Conservation (phyloP, 2,113 vertebrate genomes). For the Tragelaphus imberbis region DNA sequence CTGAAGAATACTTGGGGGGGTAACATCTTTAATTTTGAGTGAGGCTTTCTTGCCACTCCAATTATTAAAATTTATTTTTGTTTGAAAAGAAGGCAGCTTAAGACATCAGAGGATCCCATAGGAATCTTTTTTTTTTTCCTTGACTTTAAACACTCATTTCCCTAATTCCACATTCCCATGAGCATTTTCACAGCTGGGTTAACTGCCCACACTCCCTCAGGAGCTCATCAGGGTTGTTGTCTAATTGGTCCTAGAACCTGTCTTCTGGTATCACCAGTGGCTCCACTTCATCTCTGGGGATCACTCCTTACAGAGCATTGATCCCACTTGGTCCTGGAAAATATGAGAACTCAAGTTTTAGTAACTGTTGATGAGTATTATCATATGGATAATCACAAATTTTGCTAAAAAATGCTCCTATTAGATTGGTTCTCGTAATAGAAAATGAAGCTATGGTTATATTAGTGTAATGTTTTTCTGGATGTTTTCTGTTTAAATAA, state of each 20-base stretch:
- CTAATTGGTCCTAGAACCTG: neutral
- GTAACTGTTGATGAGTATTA: neutral
- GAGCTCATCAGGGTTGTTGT: constrained; percentile 42
- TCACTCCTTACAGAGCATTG: neutral
- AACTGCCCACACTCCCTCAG: neutral
- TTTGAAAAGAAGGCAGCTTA: constrained; percentile 11
- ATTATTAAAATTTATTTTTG: neutral
- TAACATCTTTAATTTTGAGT: neutral
- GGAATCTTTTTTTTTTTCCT: constrained; percentile 14
- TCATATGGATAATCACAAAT: neutral
- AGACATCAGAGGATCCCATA: neutral
- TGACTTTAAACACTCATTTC: constrained; percentile 1
- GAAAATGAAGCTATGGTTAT: neutral
- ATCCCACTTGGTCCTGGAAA: neutral
- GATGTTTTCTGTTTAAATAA: neutral
- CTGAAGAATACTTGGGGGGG: neutral
- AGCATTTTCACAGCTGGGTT: neutral
- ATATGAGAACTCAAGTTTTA: neutral
- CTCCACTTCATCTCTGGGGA: neutral
- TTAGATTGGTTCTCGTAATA: neutral
- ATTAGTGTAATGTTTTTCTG: neutral
- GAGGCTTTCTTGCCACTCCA: constrained; percentile 4
- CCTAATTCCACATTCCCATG: neutral
- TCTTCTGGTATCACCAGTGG: neutral
- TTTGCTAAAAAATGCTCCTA: neutral